Base-by-base conservation (phyloP, 2,797 vertebrate species). In the Coranthus polyacanthus region DNA sequence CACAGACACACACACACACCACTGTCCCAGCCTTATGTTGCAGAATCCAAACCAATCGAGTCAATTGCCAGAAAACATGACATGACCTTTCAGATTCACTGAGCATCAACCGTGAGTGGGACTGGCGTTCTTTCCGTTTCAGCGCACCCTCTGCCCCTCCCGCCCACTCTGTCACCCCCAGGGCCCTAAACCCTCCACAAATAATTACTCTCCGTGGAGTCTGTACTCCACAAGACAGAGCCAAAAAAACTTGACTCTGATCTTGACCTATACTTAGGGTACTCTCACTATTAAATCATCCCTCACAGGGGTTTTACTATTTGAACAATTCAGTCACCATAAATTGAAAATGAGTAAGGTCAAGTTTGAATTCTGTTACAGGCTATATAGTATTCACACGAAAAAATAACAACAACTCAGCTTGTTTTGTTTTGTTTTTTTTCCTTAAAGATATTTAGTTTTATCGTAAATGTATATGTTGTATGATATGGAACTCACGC, bases 61-160 rank as follows among this genome's bases (percentile, higher is more conserved):
- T 97, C 97, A 97, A 96, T 96, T 96, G 96, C 96, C 94, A 94
- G 95, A 96, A 98, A 98, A 97, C 96, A 95, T 94, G 96, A 96
- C 95, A 95, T 95, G 96, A 97, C 97, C 97, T 98, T 97, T 98
- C 95, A 94, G 94, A 97, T 92, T 95, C 95, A 96, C 94, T 96
- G 95, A 96, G 93, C 95, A 95, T 96, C 94, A 96, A 92, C 93
- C 89, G 76, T 93, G 94, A 95, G 93, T 93, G 93, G 94, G 93
- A 96, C 92, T 94, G 95, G 94, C 93, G 88, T 95, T 93, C 94
- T 95, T 96, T 96, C 95, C 94, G 94, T 96, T 95, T 95, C 94
- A 93, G 91, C 87, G 92, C 93, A 94, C 95, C 94, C 94, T 95
- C 83, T 94, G 90, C 94, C 93, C 86, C 85, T 83, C 88, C 84